Evolutionary conservation across 2,888 invertebrate genomes (phyloP), one percentile per base, ranked within the genome.

Genomic region (Eurois occulta): DNA sequence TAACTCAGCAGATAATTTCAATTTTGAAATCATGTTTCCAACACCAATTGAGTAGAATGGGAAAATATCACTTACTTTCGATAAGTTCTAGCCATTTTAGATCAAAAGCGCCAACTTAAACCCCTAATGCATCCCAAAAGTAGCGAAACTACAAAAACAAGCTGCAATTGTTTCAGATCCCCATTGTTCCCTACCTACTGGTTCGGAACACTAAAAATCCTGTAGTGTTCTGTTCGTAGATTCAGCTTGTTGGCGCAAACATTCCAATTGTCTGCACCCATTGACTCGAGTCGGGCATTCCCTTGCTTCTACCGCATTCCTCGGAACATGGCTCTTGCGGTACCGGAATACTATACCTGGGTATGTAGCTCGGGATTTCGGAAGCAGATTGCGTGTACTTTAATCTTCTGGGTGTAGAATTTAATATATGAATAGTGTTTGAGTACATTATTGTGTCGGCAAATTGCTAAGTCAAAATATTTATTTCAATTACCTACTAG

Each of bases 191-290:
- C 74, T 86, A 86, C 67, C 80, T 83, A 78, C 74, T 86, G 77
- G 77, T 83, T 80, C 43, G 75, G 58, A 80, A 80, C 76, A 81
- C 72, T 71, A 85, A 83, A 86, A 83, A 79, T 81, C 75, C n/a
- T 58, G 58, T 71, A 73, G 74, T 77, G 80, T 88, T 83, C 77
- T 75, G 83, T 79, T 77, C 71, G 60, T 62, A 78, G 76, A 86
- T 86, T 78, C 80, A 76, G 83, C 78, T 82, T 82, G 84, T 81
- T 81, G 81, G 81, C 81, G 71, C 80, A 87, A 88, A 83, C 90
- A 92, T 92, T 92, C 90, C 91, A 75, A 89, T 87, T 87, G 86
- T 88, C 88, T 88, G 89, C 88, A 86, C 90, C 90, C 90, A 90
- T 90, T 87, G 91, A 90, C 85, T 88, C 85, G 85, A 85, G 71